Evolutionary conservation across 2,888 invertebrate genomes (phyloP).

Genomic region (Campoplex capitator): DNA sequence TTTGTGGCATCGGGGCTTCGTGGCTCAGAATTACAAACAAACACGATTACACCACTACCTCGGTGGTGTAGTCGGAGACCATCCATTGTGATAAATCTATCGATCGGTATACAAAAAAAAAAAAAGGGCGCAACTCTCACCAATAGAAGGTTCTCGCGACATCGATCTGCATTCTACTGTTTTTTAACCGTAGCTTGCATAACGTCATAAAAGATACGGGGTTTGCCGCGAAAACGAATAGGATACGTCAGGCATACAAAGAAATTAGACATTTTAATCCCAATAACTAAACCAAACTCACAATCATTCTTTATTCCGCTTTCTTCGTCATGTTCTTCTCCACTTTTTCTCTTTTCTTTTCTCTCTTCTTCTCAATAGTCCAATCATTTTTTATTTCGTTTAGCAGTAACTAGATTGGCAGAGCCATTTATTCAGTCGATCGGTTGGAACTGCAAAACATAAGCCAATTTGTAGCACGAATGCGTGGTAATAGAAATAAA

Average conservation of each 20-base stretch:
- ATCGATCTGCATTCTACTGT: background rate
- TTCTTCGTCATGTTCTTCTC: too few species aligned
- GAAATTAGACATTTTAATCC: background rate
- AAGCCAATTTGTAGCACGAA: background rate
- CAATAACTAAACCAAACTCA: background rate
- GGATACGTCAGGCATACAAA: too few species aligned
- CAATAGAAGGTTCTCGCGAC: background rate
- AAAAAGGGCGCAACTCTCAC: conserved; percentile 6
- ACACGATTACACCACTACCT: conserved; percentile 78
- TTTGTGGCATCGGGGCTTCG: conserved; percentile 74
- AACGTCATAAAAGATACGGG: too few species aligned
- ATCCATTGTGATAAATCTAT: conserved; percentile 35
- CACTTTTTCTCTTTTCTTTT: too few species aligned
- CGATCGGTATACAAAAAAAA: background rate
- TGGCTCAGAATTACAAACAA: conserved; percentile 82
- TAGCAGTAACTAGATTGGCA: background rate
- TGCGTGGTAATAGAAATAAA: background rate
- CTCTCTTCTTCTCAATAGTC: too few species aligned
- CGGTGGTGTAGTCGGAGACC: conserved; percentile 47
- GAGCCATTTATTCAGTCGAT: background rate
- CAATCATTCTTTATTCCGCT: too few species aligned
- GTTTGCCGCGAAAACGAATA: too few species aligned
- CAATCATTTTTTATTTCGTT: background rate
- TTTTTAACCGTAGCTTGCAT: background rate
- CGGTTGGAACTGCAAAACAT: background rate